A percentile compares a stretch with the other conserved stretches of the same genome.
Evolutionary conservation across 1,140 invertebrate species (phyloP).

Genomic region (Scaptomyza hsui): DNA sequence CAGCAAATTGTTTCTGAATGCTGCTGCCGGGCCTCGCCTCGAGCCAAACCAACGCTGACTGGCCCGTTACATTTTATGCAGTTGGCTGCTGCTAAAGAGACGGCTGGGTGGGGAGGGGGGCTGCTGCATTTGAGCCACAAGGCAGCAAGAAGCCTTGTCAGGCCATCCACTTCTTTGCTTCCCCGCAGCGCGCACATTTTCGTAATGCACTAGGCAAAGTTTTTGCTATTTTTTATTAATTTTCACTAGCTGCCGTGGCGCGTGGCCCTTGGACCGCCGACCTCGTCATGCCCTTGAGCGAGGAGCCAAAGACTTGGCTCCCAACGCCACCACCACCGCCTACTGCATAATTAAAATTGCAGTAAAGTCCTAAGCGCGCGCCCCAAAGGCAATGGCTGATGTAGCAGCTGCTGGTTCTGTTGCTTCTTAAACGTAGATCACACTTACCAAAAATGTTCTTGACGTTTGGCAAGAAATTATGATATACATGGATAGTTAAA

Average conservation of each 20-base stretch:
- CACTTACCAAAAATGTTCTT: neutral
- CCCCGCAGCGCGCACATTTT: conserved; percentile 35
- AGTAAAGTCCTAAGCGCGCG: conserved; percentile 59
- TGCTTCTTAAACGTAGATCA: neutral
- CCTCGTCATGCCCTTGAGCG: conserved; percentile 58
- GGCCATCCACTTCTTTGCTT: neutral
- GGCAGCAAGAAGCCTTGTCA: conserved; percentile 21
- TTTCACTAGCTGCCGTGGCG: conserved; percentile 49
- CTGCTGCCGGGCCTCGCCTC: conserved; percentile 54
- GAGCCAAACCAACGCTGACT: conserved; percentile 26
- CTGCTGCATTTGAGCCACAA: conserved; percentile 66
- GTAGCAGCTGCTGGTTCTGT: conserved; percentile 22
- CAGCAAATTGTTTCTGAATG: conserved; percentile 83
- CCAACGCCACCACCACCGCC: conserved; percentile 22
- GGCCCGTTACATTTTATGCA: conserved; percentile 78
- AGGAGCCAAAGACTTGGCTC: conserved; percentile 28
- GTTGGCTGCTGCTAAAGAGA: conserved; percentile 35
- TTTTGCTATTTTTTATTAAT: conserved; percentile 77
- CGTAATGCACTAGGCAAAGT: conserved; percentile 70
- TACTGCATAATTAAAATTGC: conserved; percentile 76
- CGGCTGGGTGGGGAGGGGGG: too few species aligned
- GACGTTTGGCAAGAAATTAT: neutral
- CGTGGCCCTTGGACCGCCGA: conserved; percentile 22
- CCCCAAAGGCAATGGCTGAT: conserved; percentile 22
- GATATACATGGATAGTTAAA: neutral